These are phyloP conservation scores for Dynastes grantii DNA, from an alignment of 2,888 invertebrate species.

Conservation along the genomic window DNA sequence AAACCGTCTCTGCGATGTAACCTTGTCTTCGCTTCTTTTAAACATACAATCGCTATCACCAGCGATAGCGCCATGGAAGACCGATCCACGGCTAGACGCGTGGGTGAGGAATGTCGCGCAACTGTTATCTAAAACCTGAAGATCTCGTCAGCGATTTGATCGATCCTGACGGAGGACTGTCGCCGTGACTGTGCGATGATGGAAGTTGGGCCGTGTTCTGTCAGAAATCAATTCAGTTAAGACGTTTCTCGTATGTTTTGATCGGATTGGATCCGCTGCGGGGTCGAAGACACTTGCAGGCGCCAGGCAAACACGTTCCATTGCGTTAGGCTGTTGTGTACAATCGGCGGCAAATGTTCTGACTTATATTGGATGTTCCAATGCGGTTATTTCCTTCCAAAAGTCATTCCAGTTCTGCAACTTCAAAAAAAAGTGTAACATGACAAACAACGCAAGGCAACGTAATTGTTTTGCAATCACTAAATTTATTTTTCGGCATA, in stretches of 20 bases:
- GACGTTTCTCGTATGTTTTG: conserved; percentile 11
- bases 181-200: conserved; percentile 16
- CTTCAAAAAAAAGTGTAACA: no score
- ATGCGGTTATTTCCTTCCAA: no score
- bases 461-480: no score
- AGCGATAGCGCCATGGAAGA: conserved; percentile 15
- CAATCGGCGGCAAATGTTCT: conserved; percentile 4
- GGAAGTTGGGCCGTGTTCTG: conserved; percentile 26
- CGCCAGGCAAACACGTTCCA: conserved; percentile 37
- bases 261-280: conserved; percentile 3
- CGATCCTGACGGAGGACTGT: neutral
- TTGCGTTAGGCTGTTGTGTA: neutral
- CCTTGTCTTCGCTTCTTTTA: conserved; percentile 9
- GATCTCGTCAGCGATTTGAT: conserved; percentile 30
- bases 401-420: no score
- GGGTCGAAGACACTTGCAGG: conserved; percentile 21
- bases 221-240: conserved; percentile 35
- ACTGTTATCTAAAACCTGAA: conserved; percentile 37
- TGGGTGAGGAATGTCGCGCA: conserved; percentile 41
- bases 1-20: neutral
- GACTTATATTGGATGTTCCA: neutral
- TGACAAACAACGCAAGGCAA: no score
- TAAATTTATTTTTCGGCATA: no score
- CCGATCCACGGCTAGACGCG: neutral
- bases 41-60: conserved; percentile 9